Base-by-base conservation (phyloP, 2,888 invertebrate genomes). In the Hymenopus coronatus region DNA sequence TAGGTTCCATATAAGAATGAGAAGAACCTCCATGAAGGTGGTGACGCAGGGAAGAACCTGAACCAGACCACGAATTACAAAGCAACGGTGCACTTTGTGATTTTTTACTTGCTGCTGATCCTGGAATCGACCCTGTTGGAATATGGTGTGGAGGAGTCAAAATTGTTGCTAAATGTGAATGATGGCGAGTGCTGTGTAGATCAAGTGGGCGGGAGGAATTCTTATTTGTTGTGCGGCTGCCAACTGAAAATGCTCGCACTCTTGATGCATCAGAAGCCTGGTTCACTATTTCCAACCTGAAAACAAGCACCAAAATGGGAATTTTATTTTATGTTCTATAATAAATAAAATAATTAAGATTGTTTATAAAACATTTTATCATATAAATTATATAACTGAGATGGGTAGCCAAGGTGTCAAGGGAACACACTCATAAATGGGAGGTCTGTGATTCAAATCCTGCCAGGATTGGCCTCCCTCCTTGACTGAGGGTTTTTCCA, bases 181-280 rank as follows among this genome's bases (percentile, higher is more conserved):
- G 89, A 8, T 88, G 88, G 27, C 85, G 87, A 9, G 86, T 87
- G 28, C 88, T 28, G 28, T 89, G 82, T 27, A 87, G 28, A 82
- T 88, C 83, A 46, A 88, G 20, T 54, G 88, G 83, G 27, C 88
- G 88, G 28, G 88, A 85, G 89, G 89, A 90, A 93, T 93, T 94
- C 91, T 95, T 95, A n/a, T 91, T 89, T 81, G 90, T 90, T 9
- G 95, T 94, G 90, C 95, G 95, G 90, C 96, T 96, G 33, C 97
- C 97, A 88, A 97, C 96, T 88, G 97, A 97, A 93, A 96, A 97
- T 9, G 97, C 97, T 91, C 97, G 94, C 85, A 95, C 96, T 88
- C 97, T 94, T 82, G 94, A 94, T 82, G 93, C 88, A 84, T 84
- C 89, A 87, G 83, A 46, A n/a, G 84, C 84, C 88, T 92, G 93